Conservation (phyloP, 2,113 vertebrate species). For the Oryzias melastigma region DNA sequence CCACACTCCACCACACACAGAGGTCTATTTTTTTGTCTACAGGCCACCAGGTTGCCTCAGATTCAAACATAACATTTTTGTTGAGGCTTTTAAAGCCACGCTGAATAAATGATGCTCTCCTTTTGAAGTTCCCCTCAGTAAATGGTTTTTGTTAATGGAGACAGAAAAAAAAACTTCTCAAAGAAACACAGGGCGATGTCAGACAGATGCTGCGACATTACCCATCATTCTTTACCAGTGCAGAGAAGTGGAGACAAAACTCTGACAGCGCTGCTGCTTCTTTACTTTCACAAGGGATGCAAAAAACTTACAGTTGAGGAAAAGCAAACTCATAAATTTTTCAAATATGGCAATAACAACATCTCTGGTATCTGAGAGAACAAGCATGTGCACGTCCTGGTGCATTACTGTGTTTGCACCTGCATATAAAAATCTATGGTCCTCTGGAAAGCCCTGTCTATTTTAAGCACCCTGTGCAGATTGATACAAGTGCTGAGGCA, state of each 20-base stretch:
- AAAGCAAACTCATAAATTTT: slow-evolving; percentile 63
- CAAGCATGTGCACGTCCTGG: slow-evolving; percentile 20
- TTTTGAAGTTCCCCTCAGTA: slow-evolving; percentile 50
- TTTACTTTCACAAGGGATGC: slow-evolving; percentile 29
- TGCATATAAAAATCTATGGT: slow-evolving; percentile 36
- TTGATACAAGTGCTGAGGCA: slow-evolving; percentile 68
- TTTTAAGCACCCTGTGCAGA: slow-evolving; percentile 58
- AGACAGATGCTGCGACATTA: slow-evolving; percentile 40
- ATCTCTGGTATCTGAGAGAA: slow-evolving; percentile 36
- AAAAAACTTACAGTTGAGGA: slow-evolving; percentile 9
- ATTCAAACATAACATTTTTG: slow-evolving; percentile 57
- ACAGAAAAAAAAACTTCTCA: slow-evolving; percentile 47
- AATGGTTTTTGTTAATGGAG: slow-evolving; percentile 51
- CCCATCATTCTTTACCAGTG: slow-evolving; percentile 45
- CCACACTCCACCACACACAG: slow-evolving; percentile 6
- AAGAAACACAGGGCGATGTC: slow-evolving; percentile 40
- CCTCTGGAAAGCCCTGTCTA: slow-evolving; percentile 57
- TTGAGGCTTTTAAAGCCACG: slow-evolving; percentile 60
- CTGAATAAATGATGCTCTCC: slow-evolving; percentile 69
- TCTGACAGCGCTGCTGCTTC: slow-evolving; percentile 26
- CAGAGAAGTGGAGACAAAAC: slow-evolving; percentile 39
- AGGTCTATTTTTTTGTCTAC: slow-evolving; percentile 11
- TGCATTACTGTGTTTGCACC: slow-evolving; percentile 5
- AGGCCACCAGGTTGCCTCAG: slow-evolving; percentile 33
- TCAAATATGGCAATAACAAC: slow-evolving; percentile 57